Base-by-base conservation (phyloP, 35 echinoderm and acorn worm species). In the Lytechinus pictus region DNA sequence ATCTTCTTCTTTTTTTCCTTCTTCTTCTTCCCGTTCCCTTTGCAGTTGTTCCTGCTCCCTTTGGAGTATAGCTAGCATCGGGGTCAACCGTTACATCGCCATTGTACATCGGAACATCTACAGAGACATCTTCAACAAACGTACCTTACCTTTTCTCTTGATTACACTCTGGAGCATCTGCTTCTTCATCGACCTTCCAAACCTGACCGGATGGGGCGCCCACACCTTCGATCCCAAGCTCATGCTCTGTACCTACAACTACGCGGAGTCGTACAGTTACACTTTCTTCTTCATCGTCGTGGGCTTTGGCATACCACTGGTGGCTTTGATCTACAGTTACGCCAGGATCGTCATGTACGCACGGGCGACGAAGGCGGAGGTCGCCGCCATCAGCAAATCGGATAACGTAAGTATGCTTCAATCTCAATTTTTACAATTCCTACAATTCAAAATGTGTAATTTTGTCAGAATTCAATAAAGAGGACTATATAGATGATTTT, bases 241-340 rank as follows among this genome's bases (percentile, higher is more conserved):
- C 53, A 97, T 98, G 97, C 86, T 98, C 54, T 97, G 97, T 57
- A 98, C 97, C 8, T 98, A 97, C 95, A 95, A 98, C 86, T 96
- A 96, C 52, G 96, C 95, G 8, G 94, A 87, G 19, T 44, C 95
- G 8, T 97, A 97, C 86, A 96, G 94, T 89, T 97, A 98, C 89
- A 98, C 97, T 4, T 91, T 98, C 54, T 98, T 98, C 91, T 95
- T 98, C 89, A 95, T 96, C 8, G 51, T 60, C 0, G 54, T 94
- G 14, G 96, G 96, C 6, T 87, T 98, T 52, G 95, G 94, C 16
- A 89, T 95, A 27, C 97, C 97, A 0, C 33, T 97, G 16, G 16
- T 10, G 4, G 86, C 93, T 13, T 87, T 96, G 6, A 94, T 55
- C 19, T 97, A 89, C 86, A 95, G 97, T 54, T 98, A 98, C 94